Evolutionary conservation across 2,113 vertebrate genomes (phyloP).

Genomic region (Peucedramus taeniatus): DNA sequence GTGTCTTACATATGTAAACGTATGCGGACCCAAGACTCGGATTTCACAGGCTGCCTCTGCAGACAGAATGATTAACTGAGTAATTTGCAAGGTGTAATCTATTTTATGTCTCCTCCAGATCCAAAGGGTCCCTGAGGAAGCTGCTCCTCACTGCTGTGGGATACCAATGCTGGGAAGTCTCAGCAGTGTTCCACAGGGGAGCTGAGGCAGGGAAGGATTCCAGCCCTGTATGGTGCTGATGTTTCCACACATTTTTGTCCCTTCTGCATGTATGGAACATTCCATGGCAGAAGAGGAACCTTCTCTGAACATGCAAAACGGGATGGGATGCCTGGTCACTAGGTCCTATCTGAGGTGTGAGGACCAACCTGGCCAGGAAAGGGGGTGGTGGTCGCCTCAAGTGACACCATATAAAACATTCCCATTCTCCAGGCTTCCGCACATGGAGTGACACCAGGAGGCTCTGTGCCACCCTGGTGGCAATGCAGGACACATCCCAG

Average conservation of each 20-base stretch:
- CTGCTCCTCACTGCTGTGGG: background rate
- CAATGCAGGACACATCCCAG: background rate
- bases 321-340: background rate
- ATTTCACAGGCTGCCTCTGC: conserved; percentile 28
- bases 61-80: conserved; percentile 1
- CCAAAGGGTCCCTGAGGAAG: background rate
- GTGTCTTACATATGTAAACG: conserved; percentile 16
- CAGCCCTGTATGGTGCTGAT: background rate
- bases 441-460: background rate
- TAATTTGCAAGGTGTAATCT: conserved; percentile 23
- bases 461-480: background rate
- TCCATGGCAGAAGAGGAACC: background rate
- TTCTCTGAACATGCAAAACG: rapidly evolving
- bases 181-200: rapidly evolving
- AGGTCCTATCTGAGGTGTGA: background rate
- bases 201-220: background rate
- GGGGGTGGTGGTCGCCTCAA: rapidly evolving
- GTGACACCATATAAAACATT: background rate
- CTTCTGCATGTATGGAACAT: rapidly evolving
- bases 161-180: rapidly evolving
- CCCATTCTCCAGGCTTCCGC: background rate
- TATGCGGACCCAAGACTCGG: background rate
- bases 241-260: background rate
- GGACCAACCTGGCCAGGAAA: background rate
- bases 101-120: background rate